Evolutionary conservation across 2,113 vertebrate species (phyloP).

Genomic region (Scomber scombrus): DNA sequence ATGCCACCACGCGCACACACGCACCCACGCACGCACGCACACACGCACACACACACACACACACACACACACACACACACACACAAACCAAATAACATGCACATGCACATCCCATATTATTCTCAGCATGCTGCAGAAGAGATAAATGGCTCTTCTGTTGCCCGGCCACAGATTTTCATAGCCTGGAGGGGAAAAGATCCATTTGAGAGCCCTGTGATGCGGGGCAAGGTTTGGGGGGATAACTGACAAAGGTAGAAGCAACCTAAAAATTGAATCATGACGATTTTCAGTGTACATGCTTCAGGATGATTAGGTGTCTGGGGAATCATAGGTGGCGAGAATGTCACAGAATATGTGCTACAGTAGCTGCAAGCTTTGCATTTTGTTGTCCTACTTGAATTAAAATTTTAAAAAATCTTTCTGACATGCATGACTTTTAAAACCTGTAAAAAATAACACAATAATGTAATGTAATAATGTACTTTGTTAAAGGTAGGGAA

Average conservation of each 20-base stretch:
- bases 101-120: conserved; percentile 69
- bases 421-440: too few relatives aligned
- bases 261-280: conserved; percentile 61
- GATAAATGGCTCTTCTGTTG: conserved; percentile 77
- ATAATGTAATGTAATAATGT: too few relatives aligned
- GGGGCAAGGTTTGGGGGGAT: conserved; percentile 62
- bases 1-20: not conserved
- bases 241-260: conserved; percentile 55
- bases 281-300: conserved; percentile 49
- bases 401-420: not conserved
- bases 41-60: conserved; percentile 15
- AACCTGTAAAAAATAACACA: too few relatives aligned
- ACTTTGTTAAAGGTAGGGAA: too few relatives aligned
- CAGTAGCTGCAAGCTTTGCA: not conserved
- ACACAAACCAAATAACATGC: conserved; percentile 58
- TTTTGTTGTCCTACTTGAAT: not conserved
- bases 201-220: conserved; percentile 64
- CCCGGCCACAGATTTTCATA: conserved; percentile 72
- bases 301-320: conserved; percentile 30
- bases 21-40: conserved; percentile 10
- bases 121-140: conserved; percentile 73
- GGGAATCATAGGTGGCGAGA: conserved; percentile 24
- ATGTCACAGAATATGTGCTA: not conserved
- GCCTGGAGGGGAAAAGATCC: conserved; percentile 70
- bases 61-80: not conserved